A percentile compares a stretch with the other conserved stretches of the same genome.
phyloP scores from a whole-genome alignment of 2,113 vertebrate species.

The Glareola pratincola region DNA sequence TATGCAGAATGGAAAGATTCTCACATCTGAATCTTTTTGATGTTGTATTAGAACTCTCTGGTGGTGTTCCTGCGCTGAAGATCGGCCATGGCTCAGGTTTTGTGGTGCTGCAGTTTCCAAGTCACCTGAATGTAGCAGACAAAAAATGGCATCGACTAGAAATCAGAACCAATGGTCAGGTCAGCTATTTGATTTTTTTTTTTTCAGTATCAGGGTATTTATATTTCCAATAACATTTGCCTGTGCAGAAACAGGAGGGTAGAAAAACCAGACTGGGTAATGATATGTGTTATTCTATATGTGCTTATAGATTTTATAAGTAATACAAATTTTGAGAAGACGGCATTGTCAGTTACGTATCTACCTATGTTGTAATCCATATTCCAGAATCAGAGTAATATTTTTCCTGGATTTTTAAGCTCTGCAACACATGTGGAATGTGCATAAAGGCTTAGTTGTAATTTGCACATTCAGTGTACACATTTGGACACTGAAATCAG shows the following conservation, averaged over 20 bases:
- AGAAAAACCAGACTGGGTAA: not conserved
- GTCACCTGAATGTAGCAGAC: slow-evolving; percentile 85
- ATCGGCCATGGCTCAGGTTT: slow-evolving; percentile 84
- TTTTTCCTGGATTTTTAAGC: not conserved
- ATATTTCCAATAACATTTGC: not conserved
- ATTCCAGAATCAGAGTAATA: not conserved
- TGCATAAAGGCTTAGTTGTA: not conserved
- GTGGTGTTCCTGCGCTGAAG: slow-evolving; percentile 83
- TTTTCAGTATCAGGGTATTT: not conserved
- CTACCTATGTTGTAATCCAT: not conserved
- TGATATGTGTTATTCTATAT: not conserved
- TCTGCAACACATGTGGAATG: not conserved
- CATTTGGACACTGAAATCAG: not conserved
- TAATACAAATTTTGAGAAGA: not conserved
- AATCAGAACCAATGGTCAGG: slow-evolving; percentile 85
- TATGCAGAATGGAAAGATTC: not conserved
- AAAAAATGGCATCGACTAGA: slow-evolving; percentile 87
- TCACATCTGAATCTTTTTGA: not conserved
- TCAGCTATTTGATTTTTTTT: slow-evolving; percentile 27
- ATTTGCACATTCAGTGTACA: not conserved
- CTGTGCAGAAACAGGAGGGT: not conserved
- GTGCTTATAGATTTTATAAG: not conserved
- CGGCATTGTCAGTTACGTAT: not conserved
- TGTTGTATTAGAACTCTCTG: slow-evolving; percentile 76
- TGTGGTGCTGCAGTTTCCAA: slow-evolving; percentile 82